Evolutionary conservation across 2,888 invertebrate genomes (phyloP).

Genomic region (Palloptera scutellata): DNA sequence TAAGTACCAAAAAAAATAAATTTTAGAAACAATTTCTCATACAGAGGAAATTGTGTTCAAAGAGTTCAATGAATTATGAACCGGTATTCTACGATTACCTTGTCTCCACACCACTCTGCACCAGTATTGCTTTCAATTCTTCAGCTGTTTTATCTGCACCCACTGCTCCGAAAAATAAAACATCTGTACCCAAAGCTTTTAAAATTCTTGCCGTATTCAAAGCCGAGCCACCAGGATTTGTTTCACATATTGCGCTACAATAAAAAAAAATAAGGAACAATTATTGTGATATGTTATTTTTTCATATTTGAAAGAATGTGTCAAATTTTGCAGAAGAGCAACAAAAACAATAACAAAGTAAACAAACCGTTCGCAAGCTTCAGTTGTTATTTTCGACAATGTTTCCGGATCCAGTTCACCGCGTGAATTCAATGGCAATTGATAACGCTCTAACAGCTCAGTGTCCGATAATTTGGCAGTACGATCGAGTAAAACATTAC

Average conservation of each 20-base stretch:
- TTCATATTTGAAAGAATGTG: too few relatives aligned
- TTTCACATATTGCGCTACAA: slow-evolving; percentile 37
- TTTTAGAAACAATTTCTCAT: too few relatives aligned
- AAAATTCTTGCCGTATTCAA: slow-evolving; percentile 67
- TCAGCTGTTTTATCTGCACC: slow-evolving; percentile 66
- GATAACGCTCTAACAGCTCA: slow-evolving; percentile 52
- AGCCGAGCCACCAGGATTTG: slow-evolving; percentile 65
- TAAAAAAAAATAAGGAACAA: slow-evolving; percentile 2
- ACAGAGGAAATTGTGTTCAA: too few relatives aligned
- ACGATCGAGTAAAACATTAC: slow-evolving; percentile 60
- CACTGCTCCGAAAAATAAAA: slow-evolving; percentile 67
- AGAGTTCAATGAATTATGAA: too few relatives aligned
- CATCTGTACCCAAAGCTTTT: slow-evolving; percentile 59
- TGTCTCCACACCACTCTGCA: slow-evolving; percentile 62
- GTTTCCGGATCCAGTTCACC: slow-evolving; percentile 56
- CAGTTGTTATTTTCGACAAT: slow-evolving; percentile 48
- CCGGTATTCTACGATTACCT: slow-evolving; percentile 46
- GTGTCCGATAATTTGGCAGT: slow-evolving; percentile 48
- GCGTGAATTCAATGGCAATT: slow-evolving; percentile 52
- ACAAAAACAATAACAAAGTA: background rate
- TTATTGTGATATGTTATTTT: background rate
- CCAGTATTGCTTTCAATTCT: slow-evolving; percentile 60
- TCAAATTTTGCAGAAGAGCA: background rate
- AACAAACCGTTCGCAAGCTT: slow-evolving; percentile 48
- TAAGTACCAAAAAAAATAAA: too few relatives aligned